phyloP scores from a whole-genome alignment of 2,888 invertebrate species.

The Mystacides longicornis region DNA sequence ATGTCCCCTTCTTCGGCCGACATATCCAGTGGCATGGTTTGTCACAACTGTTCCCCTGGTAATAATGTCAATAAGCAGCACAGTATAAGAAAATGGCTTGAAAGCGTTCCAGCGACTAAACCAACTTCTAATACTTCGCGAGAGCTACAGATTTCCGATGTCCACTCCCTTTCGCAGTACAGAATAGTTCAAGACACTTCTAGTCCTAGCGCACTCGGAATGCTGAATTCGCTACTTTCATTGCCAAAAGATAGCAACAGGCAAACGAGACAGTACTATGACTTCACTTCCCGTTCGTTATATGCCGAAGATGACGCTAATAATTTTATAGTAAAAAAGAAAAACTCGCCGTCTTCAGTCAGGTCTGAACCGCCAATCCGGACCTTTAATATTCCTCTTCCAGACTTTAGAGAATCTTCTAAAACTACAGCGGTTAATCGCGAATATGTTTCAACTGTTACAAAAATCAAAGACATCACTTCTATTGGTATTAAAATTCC shows the following conservation, averaged over 20 bases:
- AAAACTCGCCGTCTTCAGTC: slow-evolving; percentile 38
- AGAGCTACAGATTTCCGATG: background rate
- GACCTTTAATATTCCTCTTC: slow-evolving; percentile 41
- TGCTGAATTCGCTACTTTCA: slow-evolving; percentile 38
- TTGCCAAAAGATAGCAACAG: slow-evolving; percentile 31
- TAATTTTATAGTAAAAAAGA: slow-evolving; percentile 33
- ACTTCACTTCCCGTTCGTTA: slow-evolving; percentile 32
- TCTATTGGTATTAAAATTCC: slow-evolving; percentile 31
- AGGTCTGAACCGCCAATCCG: slow-evolving; percentile 41
- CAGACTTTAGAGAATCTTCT: slow-evolving; percentile 35
- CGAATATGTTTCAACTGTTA: slow-evolving; percentile 36
- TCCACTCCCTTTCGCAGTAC: background rate
- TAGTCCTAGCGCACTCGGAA: slow-evolving; percentile 29
- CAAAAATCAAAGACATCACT: slow-evolving; percentile 35
- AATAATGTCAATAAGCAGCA: slow-evolving; percentile 60
- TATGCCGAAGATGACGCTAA: slow-evolving; percentile 29
- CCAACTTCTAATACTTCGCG: slow-evolving; percentile 20
- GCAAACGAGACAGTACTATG: slow-evolving; percentile 37
- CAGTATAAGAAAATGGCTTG: slow-evolving; percentile 69
- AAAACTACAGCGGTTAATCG: slow-evolving; percentile 25
- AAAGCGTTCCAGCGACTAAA: slow-evolving; percentile 52
- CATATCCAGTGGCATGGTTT: slow-evolving; percentile 40
- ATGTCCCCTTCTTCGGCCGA: slow-evolving; percentile 39
- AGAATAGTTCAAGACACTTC: slow-evolving; percentile 30
- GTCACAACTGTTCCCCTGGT: slow-evolving; percentile 46